Evolutionary conservation across 2,797 vertebrate genomes (phyloP), one percentile per base, ranked within the genome.

Genomic region (Poecilia velifera): DNA sequence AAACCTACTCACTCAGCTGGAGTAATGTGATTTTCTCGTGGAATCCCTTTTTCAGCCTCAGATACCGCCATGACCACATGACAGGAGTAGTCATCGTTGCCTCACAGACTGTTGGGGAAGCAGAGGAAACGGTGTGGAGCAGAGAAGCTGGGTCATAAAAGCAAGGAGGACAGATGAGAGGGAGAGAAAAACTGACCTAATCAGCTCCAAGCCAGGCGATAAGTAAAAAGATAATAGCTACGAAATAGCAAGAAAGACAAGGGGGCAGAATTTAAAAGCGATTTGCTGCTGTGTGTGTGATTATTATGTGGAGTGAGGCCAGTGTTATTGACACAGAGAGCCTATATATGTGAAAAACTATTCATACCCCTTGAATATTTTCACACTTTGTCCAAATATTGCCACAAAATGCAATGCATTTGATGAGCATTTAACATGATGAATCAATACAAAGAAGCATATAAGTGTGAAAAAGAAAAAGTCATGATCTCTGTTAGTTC

Each of bases 1-100:
- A 64, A 80, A 76, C 59, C 45, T 73, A 1, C 74, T 84, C 0
- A 36, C 55, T 49, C 72, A 86, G 22, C 77, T 81, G 73, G 79
- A 85, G 80, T 77, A 75, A 83, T 77, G 72, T 71, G 79, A 87
- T 87, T 88, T 59, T 91, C 31, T 62, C 45, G 22, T 46, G 46
- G 64, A 72, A 83, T 74, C 45, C 36, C 53, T 74, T 64, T 64
- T 77, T 80, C 31, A 73, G 73, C 20, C 45, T 46, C 47, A 74
- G 66, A 74, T 53, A 74, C 68, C 72, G 66, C 14, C 77, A 25
- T 74, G 73, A 77, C 70, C 16, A 39, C 82, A 73, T 72, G 78
- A 78, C 83, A 55, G 59, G 55, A 72, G 55, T 72, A 73, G 18
- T 84, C 76, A 80, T 75, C 45, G 66, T 47, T 28, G 49, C 72